Conservation (phyloP, 2,113 vertebrate genomes). For the Ammodytes marinus region DNA sequence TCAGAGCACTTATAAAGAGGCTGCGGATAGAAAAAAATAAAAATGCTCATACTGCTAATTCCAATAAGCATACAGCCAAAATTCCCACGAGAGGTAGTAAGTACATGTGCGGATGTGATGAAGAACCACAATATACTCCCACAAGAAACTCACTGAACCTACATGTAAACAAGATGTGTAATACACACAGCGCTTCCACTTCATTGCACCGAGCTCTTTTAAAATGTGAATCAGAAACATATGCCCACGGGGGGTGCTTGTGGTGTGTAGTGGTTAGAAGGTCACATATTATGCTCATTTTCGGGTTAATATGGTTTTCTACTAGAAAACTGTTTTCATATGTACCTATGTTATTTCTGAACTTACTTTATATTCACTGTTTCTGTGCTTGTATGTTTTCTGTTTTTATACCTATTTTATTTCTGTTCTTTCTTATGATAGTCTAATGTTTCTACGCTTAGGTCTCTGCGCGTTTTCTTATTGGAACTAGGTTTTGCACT, state of each 20-base stretch:
- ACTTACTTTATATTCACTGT: too few relatives aligned
- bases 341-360: too few relatives aligned
- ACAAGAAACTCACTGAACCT: conserved; percentile 45
- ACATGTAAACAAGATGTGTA: conserved; percentile 51
- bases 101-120: conserved; percentile 30
- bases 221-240: conserved; percentile 38
- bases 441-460: too few relatives aligned
- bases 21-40: conserved; percentile 21
- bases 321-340: too few relatives aligned
- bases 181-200: conserved; percentile 43
- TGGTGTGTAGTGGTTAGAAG: too few relatives aligned
- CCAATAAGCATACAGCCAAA: conserved; percentile 31
- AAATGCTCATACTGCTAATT: conserved; percentile 16
- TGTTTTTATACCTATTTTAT: too few relatives aligned
- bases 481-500: too few relatives aligned
- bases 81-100: conserved; percentile 33
- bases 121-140: conserved; percentile 41
- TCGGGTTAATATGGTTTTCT: too few relatives aligned
- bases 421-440: too few relatives aligned
- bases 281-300: too few relatives aligned
- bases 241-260: not conserved
- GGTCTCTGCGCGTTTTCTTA: too few relatives aligned
- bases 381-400: too few relatives aligned
- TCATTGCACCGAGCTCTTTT: conserved; percentile 24
- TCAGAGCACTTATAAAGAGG: conserved; percentile 3